Evolutionary conservation across 1,140 invertebrate species (phyloP), one percentile per base, ranked within the genome.

Genomic region (Teleogryllus occipitalis): DNA sequence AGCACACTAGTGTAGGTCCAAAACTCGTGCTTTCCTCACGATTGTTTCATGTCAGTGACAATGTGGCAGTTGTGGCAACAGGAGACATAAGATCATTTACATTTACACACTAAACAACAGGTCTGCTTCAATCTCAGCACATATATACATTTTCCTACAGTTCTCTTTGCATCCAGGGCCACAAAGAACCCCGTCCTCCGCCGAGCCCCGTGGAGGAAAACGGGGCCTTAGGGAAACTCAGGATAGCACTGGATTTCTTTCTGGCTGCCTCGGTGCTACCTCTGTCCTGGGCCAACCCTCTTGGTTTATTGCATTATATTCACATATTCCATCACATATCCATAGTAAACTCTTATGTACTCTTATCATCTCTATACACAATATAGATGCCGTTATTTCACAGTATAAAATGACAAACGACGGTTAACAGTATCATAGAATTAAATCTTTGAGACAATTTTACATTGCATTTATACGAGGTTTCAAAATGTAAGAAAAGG

Each of bases 351-450:
- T 14, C 54, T 65, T 18, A 65, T 18, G 10, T 65, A 65, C 54
- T 65, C 18, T 65, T 65, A 14, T 65, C 54, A 65, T 65, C 54
- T 65, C 54, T 65, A 65, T 65, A 65, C 54, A 65, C 54, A 65
- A 10, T 65, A 65, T 65, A 65, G 54, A 65, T 65, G 54, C 54
- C 54, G 54, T 65, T 65, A 65, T 65, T 65, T 65, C 18, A 65
- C 54, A 65, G 18, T 65, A 65, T 65, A 65, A 65, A 65, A 65
- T 65, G 54, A 65, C 54, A 65, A 65, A 65, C 54, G 54, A 65
- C 54, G 18, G 54, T 65, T 65, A 65, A 65, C 54, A 65, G 54
- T 65, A 65, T 65, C 54, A 65, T 65, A 65, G 54, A 65, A 65
- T 65, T 65, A 65, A 65, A 14, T 39, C 27, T 14, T 65, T 10